Conservation (phyloP, 2,888 invertebrate species). For the Tanytarsus gracilentus region DNA sequence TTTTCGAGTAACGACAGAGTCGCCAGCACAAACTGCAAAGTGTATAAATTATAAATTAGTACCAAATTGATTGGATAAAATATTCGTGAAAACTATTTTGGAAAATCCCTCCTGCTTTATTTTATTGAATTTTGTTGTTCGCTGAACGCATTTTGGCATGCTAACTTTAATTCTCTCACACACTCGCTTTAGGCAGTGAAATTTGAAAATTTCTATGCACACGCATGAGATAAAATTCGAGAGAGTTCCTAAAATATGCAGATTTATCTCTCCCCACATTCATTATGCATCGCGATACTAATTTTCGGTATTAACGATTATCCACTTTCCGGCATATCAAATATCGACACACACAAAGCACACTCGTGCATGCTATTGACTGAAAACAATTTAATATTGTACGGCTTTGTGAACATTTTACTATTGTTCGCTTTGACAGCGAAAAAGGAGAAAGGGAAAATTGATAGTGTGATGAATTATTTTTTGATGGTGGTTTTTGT, state of each 20-base stretch:
- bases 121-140: slow-evolving; percentile 10
- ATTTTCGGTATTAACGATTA: slow-evolving; percentile 12
- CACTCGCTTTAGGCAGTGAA: no score
- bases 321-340: slow-evolving; percentile 4
- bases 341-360: no score
- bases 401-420: no score
- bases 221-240: no score
- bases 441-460: neutral
- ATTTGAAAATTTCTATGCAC: no score
- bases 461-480: slow-evolving; percentile 9
- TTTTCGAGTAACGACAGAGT: neutral
- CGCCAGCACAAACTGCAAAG: slow-evolving; percentile 9
- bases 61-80: slow-evolving; percentile 14
- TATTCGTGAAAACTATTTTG: slow-evolving; percentile 12
- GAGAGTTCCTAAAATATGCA: no score
- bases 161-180: no score
- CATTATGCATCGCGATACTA: slow-evolving; percentile 12
- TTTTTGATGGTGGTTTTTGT: slow-evolving; percentile 1
- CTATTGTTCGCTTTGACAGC: neutral
- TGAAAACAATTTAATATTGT: neutral
- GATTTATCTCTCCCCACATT: slow-evolving; percentile 6
- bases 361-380: neutral
- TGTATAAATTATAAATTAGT: slow-evolving; percentile 8
- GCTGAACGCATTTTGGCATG: no score
- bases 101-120: no score